Evolutionary conservation across 1,140 invertebrate species (phyloP).

Genomic region (Hirudo medicinalis): DNA sequence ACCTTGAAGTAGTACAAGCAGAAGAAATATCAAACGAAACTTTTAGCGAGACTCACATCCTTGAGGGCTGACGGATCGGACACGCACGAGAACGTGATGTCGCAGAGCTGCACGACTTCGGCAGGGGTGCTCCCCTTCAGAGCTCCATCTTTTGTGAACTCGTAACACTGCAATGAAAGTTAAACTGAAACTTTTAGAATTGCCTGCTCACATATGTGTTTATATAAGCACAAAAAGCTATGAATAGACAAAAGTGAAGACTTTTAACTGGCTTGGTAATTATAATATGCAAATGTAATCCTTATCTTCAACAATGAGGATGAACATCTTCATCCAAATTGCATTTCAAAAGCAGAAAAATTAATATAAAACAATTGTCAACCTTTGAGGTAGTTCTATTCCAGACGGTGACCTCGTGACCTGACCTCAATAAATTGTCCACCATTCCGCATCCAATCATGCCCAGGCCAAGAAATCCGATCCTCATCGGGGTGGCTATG

Average conservation of each 20-base stretch:
- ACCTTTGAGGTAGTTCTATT: slow-evolving; percentile 83
- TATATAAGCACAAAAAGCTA: too few relatives aligned
- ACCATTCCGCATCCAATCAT: slow-evolving; percentile 93
- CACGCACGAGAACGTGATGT: slow-evolving; percentile 88
- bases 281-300: too few relatives aligned
- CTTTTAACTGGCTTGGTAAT: too few relatives aligned
- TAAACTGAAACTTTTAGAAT: neutral
- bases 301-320: too few relatives aligned
- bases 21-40: too few relatives aligned
- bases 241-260: too few relatives aligned
- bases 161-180: slow-evolving; percentile 49
- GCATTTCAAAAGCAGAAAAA: too few relatives aligned
- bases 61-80: slow-evolving; percentile 80
- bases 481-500: slow-evolving; percentile 66
- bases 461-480: slow-evolving; percentile 85
- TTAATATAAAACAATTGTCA: slow-evolving; percentile 14
- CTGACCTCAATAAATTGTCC: slow-evolving; percentile 81
- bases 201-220: too few relatives aligned
- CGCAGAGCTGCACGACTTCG: slow-evolving; percentile 74
- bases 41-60: slow-evolving; percentile 53
- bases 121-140: slow-evolving; percentile 66
- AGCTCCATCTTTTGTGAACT: slow-evolving; percentile 61
- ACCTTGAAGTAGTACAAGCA: too few relatives aligned
- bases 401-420: slow-evolving; percentile 84
- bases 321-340: too few relatives aligned